Conservation (phyloP, 2,113 vertebrate species). For the Xenotilapia caudafasciata region DNA sequence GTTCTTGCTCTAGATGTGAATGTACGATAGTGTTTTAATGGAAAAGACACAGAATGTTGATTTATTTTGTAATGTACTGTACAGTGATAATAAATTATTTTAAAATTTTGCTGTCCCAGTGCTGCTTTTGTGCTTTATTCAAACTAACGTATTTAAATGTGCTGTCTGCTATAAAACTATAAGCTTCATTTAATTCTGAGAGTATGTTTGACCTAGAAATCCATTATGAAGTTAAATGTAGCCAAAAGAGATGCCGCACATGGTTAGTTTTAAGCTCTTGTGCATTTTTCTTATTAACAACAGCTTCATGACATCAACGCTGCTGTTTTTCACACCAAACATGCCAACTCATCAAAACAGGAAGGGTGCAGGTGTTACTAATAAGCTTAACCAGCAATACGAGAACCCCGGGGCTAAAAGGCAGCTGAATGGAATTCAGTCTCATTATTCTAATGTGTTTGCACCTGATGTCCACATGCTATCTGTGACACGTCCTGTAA, state of each 20-base stretch:
- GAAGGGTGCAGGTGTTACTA: not conserved
- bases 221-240: not conserved
- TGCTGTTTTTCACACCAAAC: not conserved
- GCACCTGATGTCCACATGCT: not conserved
- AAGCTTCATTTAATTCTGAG: not conserved
- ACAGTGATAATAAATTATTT: slow-evolving; percentile 25
- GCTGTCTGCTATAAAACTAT: not conserved
- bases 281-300: not conserved
- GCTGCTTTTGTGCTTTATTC: not conserved
- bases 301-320: not conserved
- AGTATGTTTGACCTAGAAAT: not conserved
- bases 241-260: not conserved
- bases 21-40: not conserved
- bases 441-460: not conserved
- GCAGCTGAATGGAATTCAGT: not conserved
- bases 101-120: not conserved
- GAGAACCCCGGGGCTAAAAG: not conserved
- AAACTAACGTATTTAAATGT: not conserved
- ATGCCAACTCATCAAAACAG: not conserved
- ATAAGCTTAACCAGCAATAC: not conserved
- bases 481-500: not conserved
- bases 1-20: not conserved
- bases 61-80: not conserved
- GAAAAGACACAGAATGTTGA: not conserved
- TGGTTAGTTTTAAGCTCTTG: not conserved